Conservation (phyloP, 2,888 invertebrate genomes). For the Cryptophagus acutangulus region DNA sequence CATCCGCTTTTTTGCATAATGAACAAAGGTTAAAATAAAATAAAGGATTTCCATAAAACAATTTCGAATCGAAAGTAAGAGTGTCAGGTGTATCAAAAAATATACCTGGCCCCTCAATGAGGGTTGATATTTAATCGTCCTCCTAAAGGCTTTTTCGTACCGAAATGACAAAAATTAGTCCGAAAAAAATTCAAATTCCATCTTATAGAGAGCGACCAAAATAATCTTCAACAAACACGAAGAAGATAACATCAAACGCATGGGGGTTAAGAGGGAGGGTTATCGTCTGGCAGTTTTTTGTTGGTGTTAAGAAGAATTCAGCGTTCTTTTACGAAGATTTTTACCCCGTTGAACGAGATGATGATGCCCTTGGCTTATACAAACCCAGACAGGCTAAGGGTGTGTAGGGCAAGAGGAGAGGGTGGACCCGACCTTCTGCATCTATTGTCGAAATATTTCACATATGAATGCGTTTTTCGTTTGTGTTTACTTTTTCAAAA, state of each 20-base stretch:
- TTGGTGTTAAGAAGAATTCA: constrained; percentile 8
- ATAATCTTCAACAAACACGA: too few species aligned
- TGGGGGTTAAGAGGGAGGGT: constrained; percentile 3
- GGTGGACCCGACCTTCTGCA: background rate
- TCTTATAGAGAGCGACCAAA: too few species aligned
- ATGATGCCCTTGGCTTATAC: constrained; percentile 4
- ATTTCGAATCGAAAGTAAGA: constrained; percentile 25
- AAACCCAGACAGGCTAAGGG: constrained; percentile 6
- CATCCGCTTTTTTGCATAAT: background rate
- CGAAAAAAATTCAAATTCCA: too few species aligned
- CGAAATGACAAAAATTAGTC: too few species aligned
- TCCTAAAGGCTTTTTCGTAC: too few species aligned
- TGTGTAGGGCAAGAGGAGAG: constrained; percentile 1
- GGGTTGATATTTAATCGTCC: background rate
- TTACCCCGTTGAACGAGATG: constrained; percentile 4
- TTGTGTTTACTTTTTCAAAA: constrained; percentile 1
- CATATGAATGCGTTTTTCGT: constrained; percentile 6
- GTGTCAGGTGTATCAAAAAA: constrained; percentile 24
- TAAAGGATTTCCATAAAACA: too few species aligned
- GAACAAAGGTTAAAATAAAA: background rate
- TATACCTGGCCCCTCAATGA: constrained; percentile 12
- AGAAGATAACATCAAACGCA: too few species aligned
- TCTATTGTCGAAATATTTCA: constrained; percentile 5
- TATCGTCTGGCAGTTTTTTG: constrained; percentile 9
- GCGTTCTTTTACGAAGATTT: constrained; percentile 6